phyloP scores from a whole-genome alignment of 2,888 invertebrate genomes.

The Andrena haemorrhoa region DNA sequence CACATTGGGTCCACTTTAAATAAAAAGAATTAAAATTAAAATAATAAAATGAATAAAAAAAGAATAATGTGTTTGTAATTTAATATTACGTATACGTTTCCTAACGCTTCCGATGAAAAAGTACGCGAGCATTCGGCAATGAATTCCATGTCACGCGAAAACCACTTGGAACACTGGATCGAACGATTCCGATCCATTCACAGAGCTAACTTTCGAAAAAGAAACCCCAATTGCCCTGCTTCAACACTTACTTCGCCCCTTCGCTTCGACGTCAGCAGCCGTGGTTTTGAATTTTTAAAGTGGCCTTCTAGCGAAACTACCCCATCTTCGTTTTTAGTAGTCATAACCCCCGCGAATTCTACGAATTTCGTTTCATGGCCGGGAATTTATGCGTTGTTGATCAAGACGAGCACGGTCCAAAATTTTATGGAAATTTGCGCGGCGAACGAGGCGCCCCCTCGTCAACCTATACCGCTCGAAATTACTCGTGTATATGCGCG shows the following conservation, averaged over 20 bases:
- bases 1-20: too few relatives aligned
- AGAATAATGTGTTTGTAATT: not conserved
- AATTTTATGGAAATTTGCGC: slow-evolving; percentile 42
- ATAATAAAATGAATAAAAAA: not conserved
- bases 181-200: too few relatives aligned
- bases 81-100: not conserved
- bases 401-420: slow-evolving; percentile 36
- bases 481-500: slow-evolving; percentile 26
- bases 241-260: slow-evolving; percentile 7
- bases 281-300: slow-evolving; percentile 41
- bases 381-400: slow-evolving; percentile 42
- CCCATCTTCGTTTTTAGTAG: not conserved
- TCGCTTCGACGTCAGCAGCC: slow-evolving; percentile 16
- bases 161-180: too few relatives aligned
- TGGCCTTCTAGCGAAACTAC: not conserved
- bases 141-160: too few relatives aligned
- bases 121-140: too few relatives aligned
- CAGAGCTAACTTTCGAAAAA: not conserved
- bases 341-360: slow-evolving; percentile 19
- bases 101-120: too few relatives aligned
- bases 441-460: not conserved
- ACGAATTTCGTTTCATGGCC: slow-evolving; percentile 30
- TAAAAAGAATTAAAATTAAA: not conserved
- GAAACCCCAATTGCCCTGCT: not conserved
- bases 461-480: not conserved